Conservation (phyloP, 1,140 invertebrate species). For the Heliconius nattereri region DNA sequence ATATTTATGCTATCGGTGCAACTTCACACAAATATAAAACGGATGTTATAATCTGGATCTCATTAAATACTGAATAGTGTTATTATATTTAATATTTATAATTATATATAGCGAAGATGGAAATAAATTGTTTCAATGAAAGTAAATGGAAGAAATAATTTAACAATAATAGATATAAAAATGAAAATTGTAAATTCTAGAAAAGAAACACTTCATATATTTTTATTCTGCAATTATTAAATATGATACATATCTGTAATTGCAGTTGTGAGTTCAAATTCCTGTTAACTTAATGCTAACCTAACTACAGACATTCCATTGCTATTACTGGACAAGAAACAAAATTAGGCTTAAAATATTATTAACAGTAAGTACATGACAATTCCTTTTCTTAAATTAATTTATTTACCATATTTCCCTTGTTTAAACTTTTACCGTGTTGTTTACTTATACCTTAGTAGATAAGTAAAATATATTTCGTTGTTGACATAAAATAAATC, state of each 20-base stretch:
- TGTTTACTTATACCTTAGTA: not conserved
- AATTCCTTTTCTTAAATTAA: too few relatives aligned
- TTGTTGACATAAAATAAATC: too few relatives aligned
- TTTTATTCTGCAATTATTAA: too few relatives aligned
- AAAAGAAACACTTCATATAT: too few relatives aligned
- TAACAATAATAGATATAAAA: not conserved
- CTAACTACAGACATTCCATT: not conserved
- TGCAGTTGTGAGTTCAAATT: not conserved
- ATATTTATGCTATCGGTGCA: slow-evolving; percentile 31
- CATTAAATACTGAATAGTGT: slow-evolving; percentile 41
- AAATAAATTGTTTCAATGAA: not conserved
- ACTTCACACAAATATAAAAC: slow-evolving; percentile 48
- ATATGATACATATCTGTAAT: not conserved
- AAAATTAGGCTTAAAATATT: too few relatives aligned
- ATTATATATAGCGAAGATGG: not conserved
- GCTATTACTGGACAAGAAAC: too few relatives aligned
- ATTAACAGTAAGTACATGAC: too few relatives aligned
- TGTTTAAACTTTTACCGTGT: not conserved
- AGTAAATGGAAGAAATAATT: too few relatives aligned
- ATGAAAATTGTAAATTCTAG: too few relatives aligned
- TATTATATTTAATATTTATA: not conserved
- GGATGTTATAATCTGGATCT: slow-evolving; percentile 70
- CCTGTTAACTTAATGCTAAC: not conserved
- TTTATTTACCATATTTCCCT: not conserved
- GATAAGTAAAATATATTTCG: not conserved